These are phyloP conservation scores for Torymus texanus DNA, from an alignment of 2,888 invertebrate genomes.

Conservation along the genomic window DNA sequence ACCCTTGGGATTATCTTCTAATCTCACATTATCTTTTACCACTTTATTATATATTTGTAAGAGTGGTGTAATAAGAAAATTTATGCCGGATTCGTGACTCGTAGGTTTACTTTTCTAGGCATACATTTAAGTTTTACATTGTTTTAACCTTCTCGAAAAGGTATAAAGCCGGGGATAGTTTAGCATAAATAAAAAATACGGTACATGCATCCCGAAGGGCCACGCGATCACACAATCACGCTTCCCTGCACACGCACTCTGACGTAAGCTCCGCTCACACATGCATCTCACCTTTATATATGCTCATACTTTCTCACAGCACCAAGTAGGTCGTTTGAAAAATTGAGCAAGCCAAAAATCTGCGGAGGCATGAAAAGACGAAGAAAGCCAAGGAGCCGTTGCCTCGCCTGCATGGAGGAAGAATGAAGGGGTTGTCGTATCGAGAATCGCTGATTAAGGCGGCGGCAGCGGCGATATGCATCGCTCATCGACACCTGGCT, in stretches of 20 bases:
- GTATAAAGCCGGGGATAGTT: background rate
- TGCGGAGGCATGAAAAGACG: background rate
- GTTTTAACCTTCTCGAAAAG: too few relatives aligned
- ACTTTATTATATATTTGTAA: too few relatives aligned
- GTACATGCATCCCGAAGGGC: conserved; percentile 2
- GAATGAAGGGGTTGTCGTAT: background rate
- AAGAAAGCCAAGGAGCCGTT: background rate
- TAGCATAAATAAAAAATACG: conserved; percentile 13
- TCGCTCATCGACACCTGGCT: conserved; percentile 44
- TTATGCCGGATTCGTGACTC: too few relatives aligned
- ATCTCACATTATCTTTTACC: too few relatives aligned
- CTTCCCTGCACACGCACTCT: background rate
- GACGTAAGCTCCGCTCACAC: background rate
- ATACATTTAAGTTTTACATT: background rate
- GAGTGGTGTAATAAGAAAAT: too few relatives aligned
- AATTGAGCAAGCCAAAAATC: conserved; percentile 2
- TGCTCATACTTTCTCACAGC: conserved; percentile 17
- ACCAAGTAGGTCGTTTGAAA: conserved; percentile 12
- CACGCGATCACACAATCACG: conserved; percentile 39
- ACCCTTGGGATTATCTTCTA: too few relatives aligned
- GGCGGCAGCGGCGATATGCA: background rate
- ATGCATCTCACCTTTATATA: background rate
- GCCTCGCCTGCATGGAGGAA: background rate
- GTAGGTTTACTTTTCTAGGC: background rate
- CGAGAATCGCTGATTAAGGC: background rate